A percentile compares a stretch with the other conserved stretches of the same genome.
Evolutionary conservation across 2,888 invertebrate genomes (phyloP).

Genomic region (Coecobrya sp.): DNA sequence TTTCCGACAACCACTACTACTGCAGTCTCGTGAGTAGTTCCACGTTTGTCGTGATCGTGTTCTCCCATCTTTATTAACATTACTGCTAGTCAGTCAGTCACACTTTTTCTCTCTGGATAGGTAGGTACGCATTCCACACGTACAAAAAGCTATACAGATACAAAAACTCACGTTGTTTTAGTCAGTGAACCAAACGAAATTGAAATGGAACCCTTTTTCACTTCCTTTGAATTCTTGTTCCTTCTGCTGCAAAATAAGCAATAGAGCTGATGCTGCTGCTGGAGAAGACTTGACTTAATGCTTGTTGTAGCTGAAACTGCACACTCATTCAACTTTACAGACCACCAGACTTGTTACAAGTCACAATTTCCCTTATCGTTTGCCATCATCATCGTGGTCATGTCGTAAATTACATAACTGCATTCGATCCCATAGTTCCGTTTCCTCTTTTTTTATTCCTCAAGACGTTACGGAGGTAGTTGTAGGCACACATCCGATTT

Average conservation of each 20-base stretch:
- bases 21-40: slow-evolving; percentile 67
- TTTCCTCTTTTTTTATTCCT: slow-evolving; percentile 64
- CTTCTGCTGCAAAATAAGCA: background rate
- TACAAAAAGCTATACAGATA: background rate
- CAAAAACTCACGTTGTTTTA: slow-evolving; percentile 25
- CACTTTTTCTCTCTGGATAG: slow-evolving; percentile 33
- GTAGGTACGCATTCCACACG: slow-evolving; percentile 34
- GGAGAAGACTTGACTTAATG: slow-evolving; percentile 39
- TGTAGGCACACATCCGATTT: slow-evolving; percentile 67
- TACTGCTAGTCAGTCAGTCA: slow-evolving; percentile 45
- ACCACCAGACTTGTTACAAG: slow-evolving; percentile 44
- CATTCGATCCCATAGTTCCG: slow-evolving; percentile 75
- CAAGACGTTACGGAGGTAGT: slow-evolving; percentile 58
- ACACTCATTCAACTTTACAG: slow-evolving; percentile 28
- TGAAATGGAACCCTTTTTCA: slow-evolving; percentile 76
- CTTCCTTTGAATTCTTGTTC: slow-evolving; percentile 64
- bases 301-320: slow-evolving; percentile 39
- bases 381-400: slow-evolving; percentile 49
- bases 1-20: background rate
- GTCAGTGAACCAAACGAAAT: slow-evolving; percentile 65
- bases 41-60: slow-evolving; percentile 48
- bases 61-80: slow-evolving; percentile 39
- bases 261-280: slow-evolving; percentile 14
- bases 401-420: slow-evolving; percentile 63
- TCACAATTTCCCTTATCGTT: slow-evolving; percentile 46